These are phyloP conservation scores for Stenodema calcarata DNA, from an alignment of 2,888 invertebrate species.

Conservation along the genomic window DNA sequence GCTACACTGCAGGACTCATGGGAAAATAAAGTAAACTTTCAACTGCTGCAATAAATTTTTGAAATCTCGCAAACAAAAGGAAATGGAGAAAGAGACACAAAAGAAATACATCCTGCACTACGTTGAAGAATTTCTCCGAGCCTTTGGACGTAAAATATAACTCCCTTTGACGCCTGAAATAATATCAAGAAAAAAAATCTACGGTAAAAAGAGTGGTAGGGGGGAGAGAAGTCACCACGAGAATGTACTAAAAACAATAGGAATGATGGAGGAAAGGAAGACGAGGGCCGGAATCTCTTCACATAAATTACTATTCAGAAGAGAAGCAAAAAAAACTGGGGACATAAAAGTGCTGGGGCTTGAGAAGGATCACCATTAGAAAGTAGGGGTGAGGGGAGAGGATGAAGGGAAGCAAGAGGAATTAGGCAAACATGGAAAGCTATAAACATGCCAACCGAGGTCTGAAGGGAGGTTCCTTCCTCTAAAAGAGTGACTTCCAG, in stretches of 20 bases:
- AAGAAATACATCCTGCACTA: conserved; percentile 17
- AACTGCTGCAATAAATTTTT: conserved; percentile 13
- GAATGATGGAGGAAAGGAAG: conserved; percentile 39
- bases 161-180: conserved; percentile 30
- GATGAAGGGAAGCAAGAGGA: conserved; percentile 18
- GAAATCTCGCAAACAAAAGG: conserved; percentile 15
- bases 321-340: conserved; percentile 21
- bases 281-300: conserved; percentile 45
- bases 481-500: conserved; percentile 32
- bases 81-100: conserved; percentile 11
- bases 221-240: background rate
- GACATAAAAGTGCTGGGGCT: conserved; percentile 34
- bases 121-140: conserved; percentile 24
- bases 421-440: conserved; percentile 48
- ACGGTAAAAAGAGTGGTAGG: background rate
- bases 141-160: conserved; percentile 11
- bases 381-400: background rate
- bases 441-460: conserved; percentile 43
- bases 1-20: background rate
- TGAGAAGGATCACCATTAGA: conserved; percentile 39
- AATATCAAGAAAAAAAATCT: conserved; percentile 30
- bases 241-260: conserved; percentile 40
- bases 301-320: conserved; percentile 46
- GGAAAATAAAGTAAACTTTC: conserved; percentile 12
- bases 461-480: conserved; percentile 33